Evolutionary conservation across 2,888 invertebrate genomes (phyloP).

Genomic region (Eupithecia centaureata): DNA sequence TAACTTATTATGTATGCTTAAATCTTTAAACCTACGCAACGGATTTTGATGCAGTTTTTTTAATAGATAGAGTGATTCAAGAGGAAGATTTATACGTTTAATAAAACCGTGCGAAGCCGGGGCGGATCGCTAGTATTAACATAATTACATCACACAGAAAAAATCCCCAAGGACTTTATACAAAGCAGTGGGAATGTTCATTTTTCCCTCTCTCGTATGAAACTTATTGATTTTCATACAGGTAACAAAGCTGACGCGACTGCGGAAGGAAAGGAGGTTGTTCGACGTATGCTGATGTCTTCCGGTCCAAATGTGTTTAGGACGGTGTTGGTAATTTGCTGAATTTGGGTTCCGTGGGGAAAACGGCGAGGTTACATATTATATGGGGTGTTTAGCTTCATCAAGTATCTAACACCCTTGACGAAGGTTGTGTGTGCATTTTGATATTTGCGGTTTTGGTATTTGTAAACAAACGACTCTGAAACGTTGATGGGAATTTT

Average conservation of each 20-base stretch:
- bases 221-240: conserved; percentile 33
- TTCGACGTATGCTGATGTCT: conserved; percentile 24
- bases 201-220: conserved; percentile 27
- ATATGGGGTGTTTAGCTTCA: not conserved
- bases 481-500: not conserved
- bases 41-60: no score
- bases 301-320: conserved; percentile 23
- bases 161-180: not conserved
- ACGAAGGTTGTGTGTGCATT: not conserved
- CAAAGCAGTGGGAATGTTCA: not conserved
- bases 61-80: no score
- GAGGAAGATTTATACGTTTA: no score
- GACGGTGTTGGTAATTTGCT: conserved; percentile 12
- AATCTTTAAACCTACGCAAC: no score
- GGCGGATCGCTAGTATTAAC: no score
- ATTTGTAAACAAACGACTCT: not conserved
- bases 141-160: not conserved
- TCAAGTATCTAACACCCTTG: not conserved
- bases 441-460: not conserved
- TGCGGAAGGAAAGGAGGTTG: conserved; percentile 37
- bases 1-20: no score
- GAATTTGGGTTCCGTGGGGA: conserved; percentile 1
- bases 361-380: not conserved
- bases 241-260: conserved; percentile 34
- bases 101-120: no score